These are phyloP conservation scores for Chitala chitala DNA, from an alignment of 2,113 vertebrate genomes.

Conservation along the genomic window DNA sequence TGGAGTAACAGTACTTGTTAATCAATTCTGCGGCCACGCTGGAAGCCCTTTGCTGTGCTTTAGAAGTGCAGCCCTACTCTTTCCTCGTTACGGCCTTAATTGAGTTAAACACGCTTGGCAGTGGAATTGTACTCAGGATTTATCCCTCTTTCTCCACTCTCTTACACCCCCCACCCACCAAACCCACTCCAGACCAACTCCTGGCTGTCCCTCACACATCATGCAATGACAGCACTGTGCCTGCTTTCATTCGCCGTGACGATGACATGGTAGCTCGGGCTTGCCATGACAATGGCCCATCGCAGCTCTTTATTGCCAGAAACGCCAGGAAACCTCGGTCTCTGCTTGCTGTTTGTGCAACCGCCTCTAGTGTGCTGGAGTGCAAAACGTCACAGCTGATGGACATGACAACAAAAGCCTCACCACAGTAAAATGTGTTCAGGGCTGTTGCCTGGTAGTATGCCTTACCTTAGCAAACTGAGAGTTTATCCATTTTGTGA, in stretches of 20 bases:
- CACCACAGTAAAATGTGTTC: neutral
- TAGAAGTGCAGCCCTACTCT: conserved; percentile 3
- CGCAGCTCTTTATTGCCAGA: neutral
- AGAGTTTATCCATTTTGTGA: conserved; percentile 99
- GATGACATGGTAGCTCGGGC: neutral
- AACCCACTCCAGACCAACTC: neutral
- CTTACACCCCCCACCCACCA: neutral
- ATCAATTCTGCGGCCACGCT: conserved; percentile 19
- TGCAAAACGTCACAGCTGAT: neutral
- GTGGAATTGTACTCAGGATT: conserved; percentile 17
- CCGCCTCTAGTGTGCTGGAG: too few relatives aligned
- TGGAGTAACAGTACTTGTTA: conserved; percentile 15
- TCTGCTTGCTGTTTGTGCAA: neutral
- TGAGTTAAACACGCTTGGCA: conserved; percentile 13
- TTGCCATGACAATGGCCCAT: too few relatives aligned
- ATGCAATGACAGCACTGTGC: neutral
- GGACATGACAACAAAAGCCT: neutral
- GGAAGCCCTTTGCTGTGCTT: conserved; percentile 16
- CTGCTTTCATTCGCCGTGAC: neutral
- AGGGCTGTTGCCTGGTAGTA: neutral
- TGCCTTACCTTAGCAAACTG: conserved; percentile 90
- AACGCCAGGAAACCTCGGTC: neutral
- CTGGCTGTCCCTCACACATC: neutral
- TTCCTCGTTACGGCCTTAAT: conserved; percentile 18
- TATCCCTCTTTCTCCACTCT: neutral